phyloP scores from a whole-genome alignment of 92 coral and sea anemone species.

The Desmophyllum pertusum region DNA sequence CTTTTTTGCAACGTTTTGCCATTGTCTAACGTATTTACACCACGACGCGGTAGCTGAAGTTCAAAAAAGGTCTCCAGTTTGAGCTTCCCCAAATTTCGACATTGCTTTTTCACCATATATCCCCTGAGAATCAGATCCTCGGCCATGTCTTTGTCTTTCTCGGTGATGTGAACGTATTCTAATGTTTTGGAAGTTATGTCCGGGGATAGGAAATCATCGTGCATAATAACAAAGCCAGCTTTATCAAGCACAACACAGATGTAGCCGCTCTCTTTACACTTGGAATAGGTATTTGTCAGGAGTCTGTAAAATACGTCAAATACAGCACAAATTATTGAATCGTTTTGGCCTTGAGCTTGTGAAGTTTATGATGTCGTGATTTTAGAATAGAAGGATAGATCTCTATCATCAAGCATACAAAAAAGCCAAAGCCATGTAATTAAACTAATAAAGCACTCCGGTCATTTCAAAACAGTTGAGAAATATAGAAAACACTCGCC shows the following conservation, averaged over 20 bases:
- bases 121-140: conserved; percentile 45
- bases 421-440: too few species aligned
- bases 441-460: too few species aligned
- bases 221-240: conserved; percentile 45
- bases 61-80: conserved; percentile 43
- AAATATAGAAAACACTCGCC: too few species aligned
- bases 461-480: too few species aligned
- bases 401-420: too few species aligned
- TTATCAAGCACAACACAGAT: conserved; percentile 52
- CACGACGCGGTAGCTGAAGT: conserved; percentile 13
- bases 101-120: conserved; percentile 37
- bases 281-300: conserved; percentile 41
- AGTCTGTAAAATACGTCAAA: conserved; percentile 22
- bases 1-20: conserved; percentile 8
- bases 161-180: conserved; percentile 49
- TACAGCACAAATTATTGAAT: not conserved
- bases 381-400: too few species aligned
- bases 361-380: too few species aligned
- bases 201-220: conserved; percentile 37
- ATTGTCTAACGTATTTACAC: conserved; percentile 13
- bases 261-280: conserved; percentile 16
- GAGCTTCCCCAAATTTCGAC: conserved; percentile 36
- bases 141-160: conserved; percentile 49
- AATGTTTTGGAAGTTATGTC: not conserved
- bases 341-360: too few species aligned